Percentiles rank a stretch among this genome's conserved stretches.
Evolutionary conservation across 1,140 invertebrate genomes (phyloP).

Genomic region (Neoseiulus cucumeris): DNA sequence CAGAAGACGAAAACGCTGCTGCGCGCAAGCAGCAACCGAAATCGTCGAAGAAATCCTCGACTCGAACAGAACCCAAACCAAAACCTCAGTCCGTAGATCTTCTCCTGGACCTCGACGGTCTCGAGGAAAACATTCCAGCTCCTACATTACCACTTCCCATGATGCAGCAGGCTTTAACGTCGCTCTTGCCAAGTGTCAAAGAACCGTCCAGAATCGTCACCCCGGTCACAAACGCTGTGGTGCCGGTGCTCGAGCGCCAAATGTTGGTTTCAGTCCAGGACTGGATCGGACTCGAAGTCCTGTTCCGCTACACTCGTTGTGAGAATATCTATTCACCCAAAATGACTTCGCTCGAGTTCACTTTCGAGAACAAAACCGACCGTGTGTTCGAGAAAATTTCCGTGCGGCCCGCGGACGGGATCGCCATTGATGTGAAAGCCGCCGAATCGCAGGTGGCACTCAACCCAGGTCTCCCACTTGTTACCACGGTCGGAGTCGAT

Average conservation of each 20-base stretch:
- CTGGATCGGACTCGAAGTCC: conserved; percentile 46
- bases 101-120: conserved; percentile 51
- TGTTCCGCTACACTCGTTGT: conserved; percentile 51
- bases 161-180: conserved; percentile 13
- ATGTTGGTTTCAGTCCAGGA: background rate
- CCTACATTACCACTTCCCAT: conserved; percentile 11
- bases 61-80: conserved; percentile 15
- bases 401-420: background rate
- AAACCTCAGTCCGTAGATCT: conserved; percentile 45
- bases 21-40: conserved; percentile 26
- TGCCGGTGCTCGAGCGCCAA: background rate
- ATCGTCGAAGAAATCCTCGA: conserved; percentile 13
- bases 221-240: background rate
- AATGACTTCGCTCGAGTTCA: conserved; percentile 65
- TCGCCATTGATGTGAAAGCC: conserved; percentile 6
- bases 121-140: conserved; percentile 17
- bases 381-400: conserved; percentile 46
- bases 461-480: conserved; percentile 29
- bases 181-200: conserved; percentile 25
- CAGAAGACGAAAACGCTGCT: conserved; percentile 10
- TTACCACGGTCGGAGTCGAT: conserved; percentile 55
- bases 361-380: conserved; percentile 48
- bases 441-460: conserved; percentile 27
- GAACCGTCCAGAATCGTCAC: conserved; percentile 11
- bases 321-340: conserved; percentile 62